phyloP scores from a whole-genome alignment of 1,140 invertebrate genomes.

The Procambarus virginalis region DNA sequence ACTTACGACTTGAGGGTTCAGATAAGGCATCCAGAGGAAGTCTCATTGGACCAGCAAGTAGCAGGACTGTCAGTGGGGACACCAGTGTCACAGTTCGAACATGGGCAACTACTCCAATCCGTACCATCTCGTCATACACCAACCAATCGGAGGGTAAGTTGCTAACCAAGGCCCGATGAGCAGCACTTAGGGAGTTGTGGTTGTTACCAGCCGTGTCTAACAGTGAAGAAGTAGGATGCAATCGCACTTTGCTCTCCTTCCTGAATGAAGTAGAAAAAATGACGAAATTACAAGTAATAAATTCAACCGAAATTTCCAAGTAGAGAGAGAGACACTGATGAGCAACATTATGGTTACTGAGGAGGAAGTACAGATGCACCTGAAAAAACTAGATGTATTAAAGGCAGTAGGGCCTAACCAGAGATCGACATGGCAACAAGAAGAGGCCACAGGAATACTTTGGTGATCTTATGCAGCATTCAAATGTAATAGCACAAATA shows the following conservation, averaged over 20 bases:
- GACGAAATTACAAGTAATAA: too few relatives aligned
- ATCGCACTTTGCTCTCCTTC: conserved; percentile 83
- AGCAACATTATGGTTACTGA: too few relatives aligned
- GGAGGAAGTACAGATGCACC: too few relatives aligned
- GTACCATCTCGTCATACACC: conserved; percentile 87
- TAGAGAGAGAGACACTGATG: too few relatives aligned
- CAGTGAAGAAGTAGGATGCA: conserved; percentile 85
- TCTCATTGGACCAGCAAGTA: conserved; percentile 84
- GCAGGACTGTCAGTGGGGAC: conserved; percentile 84
- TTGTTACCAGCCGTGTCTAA: conserved; percentile 72
- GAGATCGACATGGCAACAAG: too few relatives aligned
- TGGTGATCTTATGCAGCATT: too few relatives aligned
- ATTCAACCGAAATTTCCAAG: too few relatives aligned
- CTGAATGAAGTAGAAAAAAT: conserved; percentile 73
- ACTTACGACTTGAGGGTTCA: conserved; percentile 74
- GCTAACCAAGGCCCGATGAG: conserved; percentile 74
- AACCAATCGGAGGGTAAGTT: conserved; percentile 86
- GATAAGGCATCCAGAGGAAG: conserved; percentile 80
- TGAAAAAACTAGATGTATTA: too few relatives aligned
- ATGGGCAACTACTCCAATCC: conserved; percentile 79
- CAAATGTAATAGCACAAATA: too few relatives aligned
- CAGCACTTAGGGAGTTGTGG: conserved; percentile 43
- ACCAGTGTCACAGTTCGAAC: conserved; percentile 85
- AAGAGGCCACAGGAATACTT: too few relatives aligned
- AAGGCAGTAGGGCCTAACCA: too few relatives aligned